These are phyloP conservation scores for Psettodes erumei DNA, from an alignment of 2,113 vertebrate genomes.

Conservation along the genomic window DNA sequence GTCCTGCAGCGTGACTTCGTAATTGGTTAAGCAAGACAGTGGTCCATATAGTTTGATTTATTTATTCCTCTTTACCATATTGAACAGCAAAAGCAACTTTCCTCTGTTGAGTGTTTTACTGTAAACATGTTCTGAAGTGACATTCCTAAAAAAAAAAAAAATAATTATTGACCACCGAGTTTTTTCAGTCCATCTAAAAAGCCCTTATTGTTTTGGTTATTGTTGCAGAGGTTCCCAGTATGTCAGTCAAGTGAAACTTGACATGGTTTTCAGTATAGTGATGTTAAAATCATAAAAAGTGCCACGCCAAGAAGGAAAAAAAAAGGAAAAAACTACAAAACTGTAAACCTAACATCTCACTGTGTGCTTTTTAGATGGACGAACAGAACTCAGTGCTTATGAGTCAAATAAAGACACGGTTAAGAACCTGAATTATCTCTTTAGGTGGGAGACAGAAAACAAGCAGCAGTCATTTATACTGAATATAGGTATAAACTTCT, in stretches of 20 bases:
- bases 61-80: constrained; percentile 76
- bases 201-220: constrained; percentile 20
- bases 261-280: neutral
- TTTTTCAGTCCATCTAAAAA: constrained; percentile 51
- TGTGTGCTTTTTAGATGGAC: constrained; percentile 52
- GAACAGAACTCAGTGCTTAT: constrained; percentile 27
- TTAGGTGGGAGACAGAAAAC: constrained; percentile 46
- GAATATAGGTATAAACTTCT: constrained; percentile 57
- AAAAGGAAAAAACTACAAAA: neutral
- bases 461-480: constrained; percentile 56
- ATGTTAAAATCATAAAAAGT: constrained; percentile 29
- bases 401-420: constrained; percentile 39
- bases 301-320: neutral
- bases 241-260: constrained; percentile 16
- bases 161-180: constrained; percentile 36
- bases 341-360: constrained; percentile 14
- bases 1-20: neutral
- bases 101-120: constrained; percentile 53
- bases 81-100: constrained; percentile 72
- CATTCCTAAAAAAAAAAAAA: constrained; percentile 34
- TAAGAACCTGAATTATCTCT: constrained; percentile 37
- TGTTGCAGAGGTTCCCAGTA: constrained; percentile 10
- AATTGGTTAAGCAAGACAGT: constrained; percentile 27
- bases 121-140: constrained; percentile 74
- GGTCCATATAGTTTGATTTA: constrained; percentile 45